Percentiles rank a stretch among this genome's conserved stretches.
Evolutionary conservation across 2,888 invertebrate species (phyloP).

Genomic region (Brassicogethes aeneus): DNA sequence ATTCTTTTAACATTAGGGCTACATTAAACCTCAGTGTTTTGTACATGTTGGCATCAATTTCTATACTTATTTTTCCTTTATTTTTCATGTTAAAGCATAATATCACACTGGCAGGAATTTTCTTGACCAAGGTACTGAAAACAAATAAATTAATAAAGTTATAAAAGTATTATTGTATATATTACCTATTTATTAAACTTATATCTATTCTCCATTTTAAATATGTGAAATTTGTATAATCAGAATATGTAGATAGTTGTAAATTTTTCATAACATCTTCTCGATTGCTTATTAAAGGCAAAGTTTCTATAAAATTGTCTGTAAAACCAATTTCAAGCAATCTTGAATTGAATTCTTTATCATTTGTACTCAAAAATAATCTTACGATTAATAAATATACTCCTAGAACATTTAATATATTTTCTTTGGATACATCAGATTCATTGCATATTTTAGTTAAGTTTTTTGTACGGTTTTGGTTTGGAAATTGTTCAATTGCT

Average conservation of each 20-base stretch:
- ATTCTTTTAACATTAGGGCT: constrained; percentile 31
- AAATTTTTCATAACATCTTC: constrained; percentile 21
- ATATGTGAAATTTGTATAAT: constrained; percentile 18
- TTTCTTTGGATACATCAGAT: constrained; percentile 19
- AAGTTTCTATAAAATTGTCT: constrained; percentile 25
- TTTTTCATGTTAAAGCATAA: constrained; percentile 26
- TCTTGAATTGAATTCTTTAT: constrained; percentile 26
- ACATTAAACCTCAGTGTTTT: constrained; percentile 34
- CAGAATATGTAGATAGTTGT: constrained; percentile 15
- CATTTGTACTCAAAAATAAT: constrained; percentile 21
- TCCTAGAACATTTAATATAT: constrained; percentile 23
- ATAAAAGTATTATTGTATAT: constrained; percentile 5
- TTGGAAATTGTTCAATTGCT: constrained; percentile 18
- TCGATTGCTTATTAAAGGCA: constrained; percentile 26
- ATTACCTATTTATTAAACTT: constrained; percentile 32
- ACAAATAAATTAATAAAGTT: constrained; percentile 7
- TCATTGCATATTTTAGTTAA: constrained; percentile 23
- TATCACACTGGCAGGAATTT: constrained; percentile 28
- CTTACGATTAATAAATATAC: constrained; percentile 23
- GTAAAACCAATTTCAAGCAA: constrained; percentile 27
- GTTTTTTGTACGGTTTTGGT: constrained; percentile 21
- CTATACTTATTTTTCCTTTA: constrained; percentile 26
- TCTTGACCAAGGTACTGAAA: constrained; percentile 28
- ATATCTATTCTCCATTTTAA: constrained; percentile 35
- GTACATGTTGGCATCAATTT: constrained; percentile 29